Percentiles rank a stretch among this genome's conserved stretches.
phyloP scores from a whole-genome alignment of 1,140 invertebrate species.

The Nautilus pompilius region DNA sequence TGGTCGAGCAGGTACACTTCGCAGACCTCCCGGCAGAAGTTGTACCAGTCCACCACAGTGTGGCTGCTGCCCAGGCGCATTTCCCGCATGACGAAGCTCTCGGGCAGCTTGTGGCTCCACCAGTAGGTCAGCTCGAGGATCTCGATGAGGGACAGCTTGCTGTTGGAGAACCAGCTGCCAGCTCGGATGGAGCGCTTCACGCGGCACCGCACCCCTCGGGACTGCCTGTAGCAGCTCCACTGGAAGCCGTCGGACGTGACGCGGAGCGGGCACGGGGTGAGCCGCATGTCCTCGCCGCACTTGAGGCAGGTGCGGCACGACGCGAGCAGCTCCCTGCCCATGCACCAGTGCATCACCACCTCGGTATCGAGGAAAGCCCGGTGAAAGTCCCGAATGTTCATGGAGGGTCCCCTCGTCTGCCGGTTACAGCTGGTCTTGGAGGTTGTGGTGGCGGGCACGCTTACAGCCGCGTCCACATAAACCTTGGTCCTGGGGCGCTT shows the following conservation, averaged over 20 bases:
- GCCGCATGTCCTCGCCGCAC: background rate
- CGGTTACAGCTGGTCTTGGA: no score
- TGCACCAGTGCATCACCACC: no score
- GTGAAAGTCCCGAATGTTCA: no score
- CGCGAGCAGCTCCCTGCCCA: background rate
- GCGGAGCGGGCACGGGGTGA: background rate
- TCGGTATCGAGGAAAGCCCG: no score
- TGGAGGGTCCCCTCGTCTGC: no score
- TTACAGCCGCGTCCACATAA: no score
- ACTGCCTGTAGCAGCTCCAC: background rate
- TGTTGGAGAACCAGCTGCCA: conserved; percentile 6
- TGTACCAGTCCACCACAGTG: conserved; percentile 5
- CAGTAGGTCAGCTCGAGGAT: conserved; percentile 3
- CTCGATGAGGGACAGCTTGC: conserved; percentile 4
- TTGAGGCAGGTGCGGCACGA: background rate
- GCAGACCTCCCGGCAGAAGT: conserved; percentile 4
- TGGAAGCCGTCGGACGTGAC: background rate
- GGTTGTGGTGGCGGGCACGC: no score
- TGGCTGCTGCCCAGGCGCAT: background rate
- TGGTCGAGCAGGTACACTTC: background rate
- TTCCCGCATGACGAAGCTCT: background rate
- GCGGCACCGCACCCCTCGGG: background rate
- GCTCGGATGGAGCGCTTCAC: background rate
- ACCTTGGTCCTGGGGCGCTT: no score
- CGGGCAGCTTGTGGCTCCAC: background rate